Conservation (phyloP, 1,140 invertebrate genomes). For the Teleopsis dalmanni region DNA sequence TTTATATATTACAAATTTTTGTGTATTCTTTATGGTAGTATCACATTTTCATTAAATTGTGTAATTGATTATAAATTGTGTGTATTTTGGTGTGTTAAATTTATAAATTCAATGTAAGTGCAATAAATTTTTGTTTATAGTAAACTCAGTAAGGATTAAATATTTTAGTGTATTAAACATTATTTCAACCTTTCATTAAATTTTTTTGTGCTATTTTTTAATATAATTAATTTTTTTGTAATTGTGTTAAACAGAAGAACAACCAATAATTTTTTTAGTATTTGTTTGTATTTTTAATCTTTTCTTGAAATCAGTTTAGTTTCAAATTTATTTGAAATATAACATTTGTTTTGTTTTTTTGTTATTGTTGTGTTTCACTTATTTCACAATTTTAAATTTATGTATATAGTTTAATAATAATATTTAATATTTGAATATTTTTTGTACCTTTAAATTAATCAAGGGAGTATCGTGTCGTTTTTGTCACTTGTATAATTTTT, state of each 20-base stretch:
- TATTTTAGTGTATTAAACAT: not conserved
- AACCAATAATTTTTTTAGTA: no score
- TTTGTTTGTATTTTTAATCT: not conserved
- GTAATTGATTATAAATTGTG: no score
- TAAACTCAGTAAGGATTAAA: not conserved
- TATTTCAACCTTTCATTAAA: not conserved
- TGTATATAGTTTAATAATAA: constrained; percentile 4
- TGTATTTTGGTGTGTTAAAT: no score
- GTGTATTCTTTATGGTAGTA: no score
- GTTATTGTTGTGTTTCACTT: not conserved
- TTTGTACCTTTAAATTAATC: constrained; percentile 54
- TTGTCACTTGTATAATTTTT: constrained; percentile 13
- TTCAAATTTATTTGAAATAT: constrained; percentile 1
- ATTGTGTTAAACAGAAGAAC: no score
- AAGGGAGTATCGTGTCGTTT: constrained; percentile 57
- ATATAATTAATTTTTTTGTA: not conserved
- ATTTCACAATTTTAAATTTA: constrained; percentile 1
- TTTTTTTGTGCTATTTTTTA: not conserved
- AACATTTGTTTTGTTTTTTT: constrained; percentile 2
- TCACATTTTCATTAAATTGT: no score
- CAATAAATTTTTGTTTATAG: not conserved
- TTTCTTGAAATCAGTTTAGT: not conserved
- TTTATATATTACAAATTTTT: no score
- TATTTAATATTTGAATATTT: constrained; percentile 9
- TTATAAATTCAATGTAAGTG: not conserved